A percentile compares a stretch with the other conserved stretches of the same genome.
These are phyloP conservation scores for Lasioglossum calceatum DNA, from an alignment of 2,888 invertebrate genomes.

Conservation along the genomic window DNA sequence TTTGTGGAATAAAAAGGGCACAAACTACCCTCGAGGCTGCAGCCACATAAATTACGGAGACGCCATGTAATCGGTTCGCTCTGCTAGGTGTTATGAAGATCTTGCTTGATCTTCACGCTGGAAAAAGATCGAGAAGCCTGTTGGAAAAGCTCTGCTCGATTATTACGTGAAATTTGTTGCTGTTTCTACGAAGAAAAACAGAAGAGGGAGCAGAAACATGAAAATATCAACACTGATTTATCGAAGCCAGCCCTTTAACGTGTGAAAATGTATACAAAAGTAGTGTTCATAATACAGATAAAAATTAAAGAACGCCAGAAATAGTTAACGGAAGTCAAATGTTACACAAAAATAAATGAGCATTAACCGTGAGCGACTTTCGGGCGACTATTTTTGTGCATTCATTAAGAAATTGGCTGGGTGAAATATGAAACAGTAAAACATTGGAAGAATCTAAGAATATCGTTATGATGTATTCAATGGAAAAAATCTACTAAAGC, in stretches of 20 bases:
- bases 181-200: no score
- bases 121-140: neutral
- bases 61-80: conserved; percentile 1
- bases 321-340: neutral
- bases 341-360: neutral
- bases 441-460: no score
- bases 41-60: neutral
- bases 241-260: neutral
- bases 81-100: conserved; percentile 1
- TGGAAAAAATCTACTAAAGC: no score
- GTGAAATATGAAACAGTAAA: no score
- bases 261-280: neutral
- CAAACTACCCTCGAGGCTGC: neutral
- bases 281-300: neutral
- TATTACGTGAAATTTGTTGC: neutral
- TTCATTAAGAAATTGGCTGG: no score
- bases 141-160: neutral
- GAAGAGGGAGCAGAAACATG: neutral
- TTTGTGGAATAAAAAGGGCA: neutral
- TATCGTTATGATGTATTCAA: no score
- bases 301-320: no score
- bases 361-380: neutral
- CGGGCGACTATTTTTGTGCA: no score
- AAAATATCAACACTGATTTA: neutral
- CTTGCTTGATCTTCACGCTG: neutral